Evolutionary conservation across 2,888 invertebrate species (phyloP), one percentile per base, ranked within the genome.

Genomic region (Polyommatus iphigenia): DNA sequence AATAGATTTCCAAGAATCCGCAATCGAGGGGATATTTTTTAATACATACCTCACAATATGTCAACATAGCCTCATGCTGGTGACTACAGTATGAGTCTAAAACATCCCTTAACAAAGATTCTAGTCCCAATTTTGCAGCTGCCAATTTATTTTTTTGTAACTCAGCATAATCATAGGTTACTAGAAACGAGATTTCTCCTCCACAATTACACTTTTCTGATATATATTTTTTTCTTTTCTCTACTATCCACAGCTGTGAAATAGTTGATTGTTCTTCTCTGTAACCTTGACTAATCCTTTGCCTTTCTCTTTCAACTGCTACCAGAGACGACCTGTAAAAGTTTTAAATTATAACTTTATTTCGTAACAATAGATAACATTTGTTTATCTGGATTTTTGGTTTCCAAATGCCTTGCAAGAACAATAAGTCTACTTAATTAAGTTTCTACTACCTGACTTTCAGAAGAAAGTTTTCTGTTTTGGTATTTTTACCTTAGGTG

Each of bases 11-110:
- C 24, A 24, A 24, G 24, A 24, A 24, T 24, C 24, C 24, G 24
- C 24, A 24, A 24, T 24, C 24, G 2, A 24, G 2, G 24, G 24
- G 24, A 36, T 36, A 15, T 15, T 59, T 36, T 72, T 36, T 71
- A 78, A 67, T 29, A 6, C 5, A 67, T 24, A 93, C 93, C 89
- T 93, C 91, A 84, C 85, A 91, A 83, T 91, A 87, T 3, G 93
- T 87, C 80, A 92, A 83, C 54, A 92, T 79, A 0, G 91, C 91
- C 0, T 87, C 85, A 82, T 92, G 91, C 79, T 91, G 91, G 80
- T 93, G 87, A 82, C 92, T 91, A 76, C 92, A 92, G 80, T 91
- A 93, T 0, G 91, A 89, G 32, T 93, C 91, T 82, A 91, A 90
- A 0, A 91, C 85, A 78, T 93, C 91, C 54, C 86, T 85, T 71